Conservation (phyloP, 2,888 invertebrate genomes). For the Philhelius pedissequus region DNA sequence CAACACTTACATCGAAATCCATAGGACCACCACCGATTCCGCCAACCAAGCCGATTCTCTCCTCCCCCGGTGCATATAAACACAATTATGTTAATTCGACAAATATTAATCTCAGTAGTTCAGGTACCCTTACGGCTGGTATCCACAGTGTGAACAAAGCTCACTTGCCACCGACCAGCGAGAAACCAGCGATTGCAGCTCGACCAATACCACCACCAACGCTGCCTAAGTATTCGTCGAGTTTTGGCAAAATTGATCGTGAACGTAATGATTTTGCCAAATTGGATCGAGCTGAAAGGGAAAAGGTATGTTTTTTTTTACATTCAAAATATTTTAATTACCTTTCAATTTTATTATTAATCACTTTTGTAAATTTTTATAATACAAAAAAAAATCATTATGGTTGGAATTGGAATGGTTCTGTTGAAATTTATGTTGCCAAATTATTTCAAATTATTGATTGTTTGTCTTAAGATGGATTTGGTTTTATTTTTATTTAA, state of each 20-base stretch:
- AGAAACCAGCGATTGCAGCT: constrained; percentile 79
- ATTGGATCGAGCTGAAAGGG: constrained; percentile 72
- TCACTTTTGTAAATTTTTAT: constrained; percentile 20
- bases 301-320: constrained; percentile 70
- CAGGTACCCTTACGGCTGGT: constrained; percentile 71
- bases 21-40: constrained; percentile 71
- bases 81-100: constrained; percentile 71
- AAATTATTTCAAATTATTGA: constrained; percentile 15
- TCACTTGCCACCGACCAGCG: constrained; percentile 68
- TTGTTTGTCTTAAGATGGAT: constrained; percentile 21
- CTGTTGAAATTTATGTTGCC: not conserved
- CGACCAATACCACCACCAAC: constrained; percentile 89
- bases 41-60: constrained; percentile 72
- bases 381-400: not conserved
- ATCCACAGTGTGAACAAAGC: constrained; percentile 73
- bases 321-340: not conserved
- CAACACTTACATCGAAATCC: constrained; percentile 69
- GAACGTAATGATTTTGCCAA: constrained; percentile 80
- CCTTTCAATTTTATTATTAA: not conserved
- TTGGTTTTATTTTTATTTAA: not conserved
- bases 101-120: constrained; percentile 71
- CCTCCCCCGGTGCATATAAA: constrained; percentile 73
- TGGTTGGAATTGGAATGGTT: constrained; percentile 60
- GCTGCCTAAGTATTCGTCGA: constrained; percentile 88
- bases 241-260: constrained; percentile 83